phyloP scores from a whole-genome alignment of 2,888 invertebrate genomes.

The Nomada ferruginata region DNA sequence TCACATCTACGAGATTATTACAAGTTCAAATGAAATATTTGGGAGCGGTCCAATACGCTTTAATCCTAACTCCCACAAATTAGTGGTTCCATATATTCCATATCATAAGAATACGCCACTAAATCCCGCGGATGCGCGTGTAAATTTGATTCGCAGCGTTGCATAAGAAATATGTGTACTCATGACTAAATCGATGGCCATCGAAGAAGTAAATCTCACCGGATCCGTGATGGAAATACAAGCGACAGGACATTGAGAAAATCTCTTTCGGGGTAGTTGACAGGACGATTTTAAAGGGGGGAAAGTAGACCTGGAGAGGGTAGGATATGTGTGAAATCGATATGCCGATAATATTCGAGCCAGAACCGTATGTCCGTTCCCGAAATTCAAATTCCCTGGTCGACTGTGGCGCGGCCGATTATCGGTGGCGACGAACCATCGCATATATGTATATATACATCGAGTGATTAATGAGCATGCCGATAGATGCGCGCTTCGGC shows the following conservation, averaged over 20 bases:
- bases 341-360: slow-evolving; percentile 68
- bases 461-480: slow-evolving; percentile 78
- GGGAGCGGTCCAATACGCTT: no score
- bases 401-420: slow-evolving; percentile 70
- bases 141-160: no score
- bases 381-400: slow-evolving; percentile 73
- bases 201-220: neutral
- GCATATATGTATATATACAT: slow-evolving; percentile 65
- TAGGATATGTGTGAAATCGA: slow-evolving; percentile 51
- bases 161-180: no score
- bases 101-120: no score
- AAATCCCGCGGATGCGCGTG: no score
- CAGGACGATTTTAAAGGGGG: slow-evolving; percentile 11
- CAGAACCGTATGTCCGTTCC: slow-evolving; percentile 58
- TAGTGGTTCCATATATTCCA: no score
- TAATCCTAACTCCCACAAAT: no score
- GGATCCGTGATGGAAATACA: neutral
- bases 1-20: no score
- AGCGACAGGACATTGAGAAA: slow-evolving; percentile 9
- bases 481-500: slow-evolving; percentile 70
- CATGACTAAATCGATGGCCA: neutral
- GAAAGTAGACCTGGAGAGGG: neutral
- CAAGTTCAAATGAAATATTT: no score
- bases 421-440: slow-evolving; percentile 67
- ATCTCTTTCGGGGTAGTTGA: slow-evolving; percentile 38